Conservation (phyloP, 2,113 vertebrate species). For the Burhinus bistriatus region DNA sequence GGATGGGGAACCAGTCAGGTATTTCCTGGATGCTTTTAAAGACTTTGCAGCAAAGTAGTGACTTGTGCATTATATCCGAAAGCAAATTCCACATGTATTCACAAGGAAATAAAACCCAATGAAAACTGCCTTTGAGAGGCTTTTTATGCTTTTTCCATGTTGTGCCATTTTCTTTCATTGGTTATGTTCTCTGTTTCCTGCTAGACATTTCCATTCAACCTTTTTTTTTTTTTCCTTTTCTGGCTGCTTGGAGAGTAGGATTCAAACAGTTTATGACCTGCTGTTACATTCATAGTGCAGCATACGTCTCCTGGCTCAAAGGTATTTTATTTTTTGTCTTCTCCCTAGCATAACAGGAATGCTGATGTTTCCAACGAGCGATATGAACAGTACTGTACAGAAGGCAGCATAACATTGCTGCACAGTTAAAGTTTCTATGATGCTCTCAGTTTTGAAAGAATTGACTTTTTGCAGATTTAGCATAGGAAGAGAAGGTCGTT, state of each 20-base stretch:
- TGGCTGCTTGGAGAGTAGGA: neutral
- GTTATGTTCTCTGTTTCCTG: neutral
- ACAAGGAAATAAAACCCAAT: neutral
- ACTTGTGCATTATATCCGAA: neutral
- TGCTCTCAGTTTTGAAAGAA: neutral
- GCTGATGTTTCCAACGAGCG: neutral
- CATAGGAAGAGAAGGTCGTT: neutral
- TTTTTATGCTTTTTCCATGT: neutral
- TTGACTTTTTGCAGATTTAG: neutral
- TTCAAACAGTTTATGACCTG: neutral
- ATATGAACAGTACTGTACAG: neutral
- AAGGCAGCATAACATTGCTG: neutral
- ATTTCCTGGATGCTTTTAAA: neutral
- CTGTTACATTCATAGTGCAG: neutral
- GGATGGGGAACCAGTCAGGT: neutral
- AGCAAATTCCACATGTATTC: neutral
- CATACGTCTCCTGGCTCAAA: neutral
- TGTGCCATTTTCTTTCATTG: neutral
- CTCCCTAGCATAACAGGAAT: neutral
- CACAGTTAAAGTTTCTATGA: neutral
- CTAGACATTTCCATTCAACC: neutral
- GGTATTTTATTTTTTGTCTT: neutral
- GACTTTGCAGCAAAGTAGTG: neutral
- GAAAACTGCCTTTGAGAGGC: neutral
- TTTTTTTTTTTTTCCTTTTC: neutral